Conservation (phyloP, 2,888 invertebrate species). For the Drosophila demipolita region DNA sequence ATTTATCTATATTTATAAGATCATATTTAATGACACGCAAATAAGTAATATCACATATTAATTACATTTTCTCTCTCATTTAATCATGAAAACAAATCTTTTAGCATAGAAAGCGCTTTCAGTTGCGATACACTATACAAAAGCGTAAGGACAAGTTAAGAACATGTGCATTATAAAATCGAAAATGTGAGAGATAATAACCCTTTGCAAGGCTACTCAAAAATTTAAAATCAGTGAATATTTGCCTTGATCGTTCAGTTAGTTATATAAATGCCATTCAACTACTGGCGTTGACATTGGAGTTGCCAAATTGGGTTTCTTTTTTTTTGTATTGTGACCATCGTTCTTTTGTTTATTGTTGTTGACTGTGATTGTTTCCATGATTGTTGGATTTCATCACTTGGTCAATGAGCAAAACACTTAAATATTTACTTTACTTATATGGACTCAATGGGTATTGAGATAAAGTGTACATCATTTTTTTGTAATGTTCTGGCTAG, state of each 20-base stretch:
- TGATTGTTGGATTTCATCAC: slow-evolving; percentile 4
- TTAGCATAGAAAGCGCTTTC: neutral
- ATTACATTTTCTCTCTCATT: neutral
- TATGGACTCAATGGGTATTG: neutral
- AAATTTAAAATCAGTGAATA: neutral
- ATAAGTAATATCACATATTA: neutral
- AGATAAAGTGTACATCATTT: neutral
- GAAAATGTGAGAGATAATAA: neutral
- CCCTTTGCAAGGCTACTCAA: slow-evolving; percentile 8
- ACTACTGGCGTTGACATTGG: slow-evolving; percentile 29
- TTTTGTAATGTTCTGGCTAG: neutral
- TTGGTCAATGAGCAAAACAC: slow-evolving; percentile 33
- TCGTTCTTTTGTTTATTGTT: slow-evolving; percentile 49
- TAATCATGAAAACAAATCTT: neutral
- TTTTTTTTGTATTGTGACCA: slow-evolving; percentile 15
- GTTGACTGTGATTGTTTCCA: slow-evolving; percentile 12
- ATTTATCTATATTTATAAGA: neutral
- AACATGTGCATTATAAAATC: neutral
- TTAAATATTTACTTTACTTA: slow-evolving; percentile 1
- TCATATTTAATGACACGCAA: neutral
- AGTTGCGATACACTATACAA: neutral
- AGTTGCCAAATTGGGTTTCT: slow-evolving; percentile 29
- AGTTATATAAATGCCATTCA: slow-evolving; percentile 15
- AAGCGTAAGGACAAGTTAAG: neutral
- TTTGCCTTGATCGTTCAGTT: slow-evolving; percentile 28